Evolutionary conservation across 2,113 vertebrate genomes (phyloP).

Genomic region (Notechis scutatus): DNA sequence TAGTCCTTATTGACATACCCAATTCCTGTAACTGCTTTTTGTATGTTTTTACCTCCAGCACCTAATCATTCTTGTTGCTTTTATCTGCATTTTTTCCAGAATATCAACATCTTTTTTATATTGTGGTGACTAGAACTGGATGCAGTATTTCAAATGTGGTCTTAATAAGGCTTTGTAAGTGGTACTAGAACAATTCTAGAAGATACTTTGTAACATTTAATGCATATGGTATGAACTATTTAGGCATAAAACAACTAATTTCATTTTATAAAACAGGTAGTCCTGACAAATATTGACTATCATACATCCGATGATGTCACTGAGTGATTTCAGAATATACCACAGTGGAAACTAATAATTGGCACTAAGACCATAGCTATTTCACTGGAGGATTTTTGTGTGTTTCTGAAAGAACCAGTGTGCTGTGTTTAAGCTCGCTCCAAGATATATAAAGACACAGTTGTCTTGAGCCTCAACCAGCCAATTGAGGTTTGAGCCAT

Average conservation of each 20-base stretch:
- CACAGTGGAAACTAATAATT: not conserved
- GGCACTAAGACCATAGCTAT: slow-evolving; percentile 12
- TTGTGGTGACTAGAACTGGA: no score
- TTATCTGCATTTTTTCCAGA: no score
- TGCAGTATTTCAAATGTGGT: no score
- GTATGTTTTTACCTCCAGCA: no score
- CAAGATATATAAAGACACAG: slow-evolving; percentile 37
- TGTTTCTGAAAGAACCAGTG: slow-evolving; percentile 33
- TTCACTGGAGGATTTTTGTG: not conserved
- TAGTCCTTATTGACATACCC: no score
- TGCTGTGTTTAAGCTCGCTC: slow-evolving; percentile 15
- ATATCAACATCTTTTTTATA: no score
- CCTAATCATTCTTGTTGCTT: no score
- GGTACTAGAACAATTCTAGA: no score
- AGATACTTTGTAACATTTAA: not conserved
- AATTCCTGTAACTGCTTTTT: no score
- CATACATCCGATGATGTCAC: not conserved
- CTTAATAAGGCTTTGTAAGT: no score
- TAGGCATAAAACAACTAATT: not conserved
- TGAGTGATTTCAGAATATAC: not conserved
- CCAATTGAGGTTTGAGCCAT: slow-evolving; percentile 38
- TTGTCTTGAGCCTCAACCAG: slow-evolving; percentile 33
- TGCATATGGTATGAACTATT: not conserved
- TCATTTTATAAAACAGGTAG: not conserved
- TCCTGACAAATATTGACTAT: not conserved